Evolutionary conservation across 2,797 vertebrate genomes (phyloP), one percentile per base, ranked within the genome.

Genomic region (Mastacembelus armatus): DNA sequence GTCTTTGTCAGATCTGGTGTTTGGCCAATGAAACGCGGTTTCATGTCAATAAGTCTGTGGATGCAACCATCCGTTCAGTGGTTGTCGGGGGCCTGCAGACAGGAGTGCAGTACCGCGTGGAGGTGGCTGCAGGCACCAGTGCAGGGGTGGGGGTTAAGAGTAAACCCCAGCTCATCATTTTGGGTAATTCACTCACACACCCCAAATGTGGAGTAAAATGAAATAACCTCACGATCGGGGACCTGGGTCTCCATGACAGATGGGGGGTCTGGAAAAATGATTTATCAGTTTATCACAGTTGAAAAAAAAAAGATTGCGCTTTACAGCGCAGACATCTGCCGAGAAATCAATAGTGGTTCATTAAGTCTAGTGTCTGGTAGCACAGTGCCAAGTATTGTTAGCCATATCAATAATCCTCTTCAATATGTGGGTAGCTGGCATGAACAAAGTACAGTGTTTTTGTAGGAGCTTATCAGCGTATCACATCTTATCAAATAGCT

Each of bases 1-100:
- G 64, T 78, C 77, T 83, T 47, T 81, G 67, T 78, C 90, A 99
- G 98, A 98, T 99, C 80, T 99, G 98, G 98, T 99, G 98, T 92
- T 92, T 99, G 83, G 96, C 96, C 81, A 99, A 99, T 74, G 97
- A 98, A 91, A 98, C 95, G 10, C 95, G 95, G 44, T 98, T 98
- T 90, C 96, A 99, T 69, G 92, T 99, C 89, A 99, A 99, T 92
- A 98, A 97, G 91, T 98, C 96, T 15, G 98, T 99, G 89, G 98
- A 99, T 36, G 96, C 97, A 49, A 94, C 97, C 78, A 97, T 99
- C 92, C 96, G 97, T 35, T 99, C 98, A 55, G 96, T 99, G 71
- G 95, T 99, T 42, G 96, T 99, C 58, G 96, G 95, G 67, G 97
- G 98, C 56, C 94, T 99, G 19, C 96, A 97, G 91, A 93, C 94